A percentile compares a stretch with the other conserved stretches of the same genome.
These are phyloP conservation scores for Tridacna gigas DNA, from an alignment of 2,888 invertebrate genomes.

Conservation along the genomic window DNA sequence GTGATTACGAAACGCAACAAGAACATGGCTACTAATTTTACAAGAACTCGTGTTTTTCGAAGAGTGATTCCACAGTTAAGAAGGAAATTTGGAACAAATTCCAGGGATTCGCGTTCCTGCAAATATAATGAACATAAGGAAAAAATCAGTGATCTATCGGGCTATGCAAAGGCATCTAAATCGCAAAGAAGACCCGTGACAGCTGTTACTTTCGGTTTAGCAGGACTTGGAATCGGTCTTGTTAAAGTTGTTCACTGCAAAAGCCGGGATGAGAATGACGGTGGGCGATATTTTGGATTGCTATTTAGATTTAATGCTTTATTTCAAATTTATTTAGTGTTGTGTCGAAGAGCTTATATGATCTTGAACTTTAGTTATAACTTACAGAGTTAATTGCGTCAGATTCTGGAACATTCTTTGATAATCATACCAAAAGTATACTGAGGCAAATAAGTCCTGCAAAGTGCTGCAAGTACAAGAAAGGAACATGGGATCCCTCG, in stretches of 20 bases:
- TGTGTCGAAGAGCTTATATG: no score
- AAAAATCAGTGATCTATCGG: not conserved
- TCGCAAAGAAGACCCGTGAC: not conserved
- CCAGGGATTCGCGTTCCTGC: not conserved
- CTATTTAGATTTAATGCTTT: no score
- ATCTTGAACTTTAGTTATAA: no score
- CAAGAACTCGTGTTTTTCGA: not conserved
- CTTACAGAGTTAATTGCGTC: no score
- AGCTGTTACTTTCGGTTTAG: constrained; percentile 22
- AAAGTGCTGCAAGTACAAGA: no score
- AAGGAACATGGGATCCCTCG: no score
- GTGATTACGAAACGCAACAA: constrained; percentile 16
- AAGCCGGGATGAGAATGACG: not conserved
- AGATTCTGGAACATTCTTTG: no score
- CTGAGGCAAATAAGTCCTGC: no score
- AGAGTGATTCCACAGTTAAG: not conserved
- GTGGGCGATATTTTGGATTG: no score
- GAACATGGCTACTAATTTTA: constrained; percentile 5
- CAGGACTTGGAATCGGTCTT: not conserved
- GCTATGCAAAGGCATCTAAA: not conserved
- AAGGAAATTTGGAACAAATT: not conserved
- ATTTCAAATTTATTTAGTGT: no score
- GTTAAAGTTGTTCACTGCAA: constrained; percentile 6
- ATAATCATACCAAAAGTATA: no score
- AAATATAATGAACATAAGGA: not conserved